These are phyloP conservation scores for Drosophila funebris DNA, from an alignment of 1,140 invertebrate species.

Conservation along the genomic window DNA sequence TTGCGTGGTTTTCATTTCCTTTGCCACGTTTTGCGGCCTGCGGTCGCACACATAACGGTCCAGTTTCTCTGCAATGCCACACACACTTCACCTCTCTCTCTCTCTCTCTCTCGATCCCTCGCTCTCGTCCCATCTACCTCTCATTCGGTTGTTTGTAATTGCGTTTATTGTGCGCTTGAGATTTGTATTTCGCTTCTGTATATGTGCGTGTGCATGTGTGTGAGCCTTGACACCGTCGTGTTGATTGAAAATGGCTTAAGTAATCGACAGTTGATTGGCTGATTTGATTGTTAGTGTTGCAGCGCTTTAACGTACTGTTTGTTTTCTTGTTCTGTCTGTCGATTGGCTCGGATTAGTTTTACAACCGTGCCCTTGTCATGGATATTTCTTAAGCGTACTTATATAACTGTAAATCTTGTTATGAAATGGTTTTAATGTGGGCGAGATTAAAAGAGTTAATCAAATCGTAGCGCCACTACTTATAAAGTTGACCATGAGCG, in stretches of 20 bases:
- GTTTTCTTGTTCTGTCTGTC: conserved; percentile 44
- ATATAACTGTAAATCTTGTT: conserved; percentile 31
- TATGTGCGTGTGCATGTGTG: conserved; percentile 15
- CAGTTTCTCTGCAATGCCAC: conserved; percentile 14
- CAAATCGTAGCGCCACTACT: too few relatives aligned
- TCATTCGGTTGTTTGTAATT: conserved; percentile 50
- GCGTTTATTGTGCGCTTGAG: conserved; percentile 80
- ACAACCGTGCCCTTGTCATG: conserved; percentile 6
- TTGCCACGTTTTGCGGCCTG: conserved; percentile 48
- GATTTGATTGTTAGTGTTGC: conserved; percentile 69
- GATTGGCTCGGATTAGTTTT: conserved; percentile 43
- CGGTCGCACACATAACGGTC: conserved; percentile 35
- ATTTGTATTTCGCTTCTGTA: conserved; percentile 63
- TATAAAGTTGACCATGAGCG: background rate
- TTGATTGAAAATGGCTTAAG: conserved; percentile 81
- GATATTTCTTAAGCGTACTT: conserved; percentile 6
- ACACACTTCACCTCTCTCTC: conserved; percentile 1
- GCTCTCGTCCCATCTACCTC: background rate
- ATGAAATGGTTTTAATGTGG: conserved; percentile 3
- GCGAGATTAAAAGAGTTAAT: background rate
- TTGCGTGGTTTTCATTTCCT: conserved; percentile 64
- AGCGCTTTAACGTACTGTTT: conserved; percentile 47
- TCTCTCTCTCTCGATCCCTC: background rate
- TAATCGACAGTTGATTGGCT: conserved; percentile 78
- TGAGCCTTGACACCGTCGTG: conserved; percentile 47